Evolutionary conservation across 2,797 vertebrate species (phyloP).

Genomic region (Pterois miles): DNA sequence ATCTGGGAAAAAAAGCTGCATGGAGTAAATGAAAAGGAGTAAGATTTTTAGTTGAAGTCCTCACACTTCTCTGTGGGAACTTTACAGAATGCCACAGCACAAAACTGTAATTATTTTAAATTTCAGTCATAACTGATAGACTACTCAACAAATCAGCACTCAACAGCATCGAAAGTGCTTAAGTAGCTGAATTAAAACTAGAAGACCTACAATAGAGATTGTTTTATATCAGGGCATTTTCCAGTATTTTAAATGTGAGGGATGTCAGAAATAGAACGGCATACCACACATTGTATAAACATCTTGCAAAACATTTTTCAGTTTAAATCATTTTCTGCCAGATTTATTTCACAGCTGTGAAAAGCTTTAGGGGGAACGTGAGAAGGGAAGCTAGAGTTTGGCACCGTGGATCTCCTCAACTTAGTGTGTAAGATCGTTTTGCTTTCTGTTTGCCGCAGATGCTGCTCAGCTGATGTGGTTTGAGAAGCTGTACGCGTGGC

Average conservation of each 20-base stretch:
- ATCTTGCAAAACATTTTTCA: background rate
- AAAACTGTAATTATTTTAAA: background rate
- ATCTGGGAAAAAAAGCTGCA: background rate
- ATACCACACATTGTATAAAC: background rate
- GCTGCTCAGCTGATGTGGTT: slow-evolving; percentile 96
- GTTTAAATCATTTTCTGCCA: slow-evolving; percentile 7
- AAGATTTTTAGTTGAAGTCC: slow-evolving; percentile 12
- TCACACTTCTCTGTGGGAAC: background rate
- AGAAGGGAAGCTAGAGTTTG: background rate
- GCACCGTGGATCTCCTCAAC: background rate
- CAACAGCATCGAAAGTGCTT: background rate
- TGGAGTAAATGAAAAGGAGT: slow-evolving; percentile 18
- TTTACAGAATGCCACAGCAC: background rate
- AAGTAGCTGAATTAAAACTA: background rate
- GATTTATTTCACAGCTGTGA: background rate
- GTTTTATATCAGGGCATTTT: background rate
- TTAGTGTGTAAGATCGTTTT: background rate
- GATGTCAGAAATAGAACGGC: background rate
- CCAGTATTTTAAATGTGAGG: background rate
- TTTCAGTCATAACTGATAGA: background rate
- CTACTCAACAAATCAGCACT: background rate
- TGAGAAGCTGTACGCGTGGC: slow-evolving; percentile 92
- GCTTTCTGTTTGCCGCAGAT: slow-evolving; percentile 72
- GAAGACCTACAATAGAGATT: background rate
- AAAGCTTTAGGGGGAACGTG: background rate